Evolutionary conservation across 1,140 invertebrate species (phyloP).

Genomic region (Panagrolaimus sp.): DNA sequence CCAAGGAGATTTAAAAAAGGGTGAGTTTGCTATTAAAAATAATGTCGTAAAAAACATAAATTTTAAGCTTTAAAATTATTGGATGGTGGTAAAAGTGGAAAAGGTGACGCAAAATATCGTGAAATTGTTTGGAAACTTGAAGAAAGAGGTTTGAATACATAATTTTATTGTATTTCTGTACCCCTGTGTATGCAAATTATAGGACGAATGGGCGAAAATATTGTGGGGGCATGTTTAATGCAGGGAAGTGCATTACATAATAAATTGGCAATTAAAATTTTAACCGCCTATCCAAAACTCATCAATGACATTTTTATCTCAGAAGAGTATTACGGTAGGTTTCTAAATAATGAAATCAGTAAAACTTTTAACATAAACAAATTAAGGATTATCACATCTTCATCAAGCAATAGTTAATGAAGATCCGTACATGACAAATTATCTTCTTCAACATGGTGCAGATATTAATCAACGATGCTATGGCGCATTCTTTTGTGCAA

Average conservation of each 20-base stretch:
- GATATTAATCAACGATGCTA: constrained; percentile 82
- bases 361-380: background rate
- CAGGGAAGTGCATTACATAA: constrained; percentile 83
- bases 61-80: constrained; percentile 54
- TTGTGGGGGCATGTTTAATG: constrained; percentile 84
- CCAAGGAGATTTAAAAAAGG: constrained; percentile 58
- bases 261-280: constrained; percentile 81
- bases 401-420: constrained; percentile 98
- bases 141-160: constrained; percentile 65
- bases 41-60: background rate
- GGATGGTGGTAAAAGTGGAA: constrained; percentile 63
- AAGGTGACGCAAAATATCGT: constrained; percentile 67
- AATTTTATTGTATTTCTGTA: too few relatives aligned
- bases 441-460: constrained; percentile 80
- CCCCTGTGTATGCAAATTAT: too few relatives aligned
- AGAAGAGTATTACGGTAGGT: constrained; percentile 89
- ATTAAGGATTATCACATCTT: constrained; percentile 62
- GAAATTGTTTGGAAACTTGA: constrained; percentile 86
- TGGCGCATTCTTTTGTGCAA: constrained; percentile 91
- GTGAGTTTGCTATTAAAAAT: constrained; percentile 22
- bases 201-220: constrained; percentile 82
- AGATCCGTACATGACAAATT: constrained; percentile 93
- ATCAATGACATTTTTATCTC: constrained; percentile 91
- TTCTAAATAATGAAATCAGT: constrained; percentile 16
- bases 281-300: constrained; percentile 82